These are phyloP conservation scores for Napeogenes inachia DNA, from an alignment of 2,888 invertebrate species.

Conservation along the genomic window DNA sequence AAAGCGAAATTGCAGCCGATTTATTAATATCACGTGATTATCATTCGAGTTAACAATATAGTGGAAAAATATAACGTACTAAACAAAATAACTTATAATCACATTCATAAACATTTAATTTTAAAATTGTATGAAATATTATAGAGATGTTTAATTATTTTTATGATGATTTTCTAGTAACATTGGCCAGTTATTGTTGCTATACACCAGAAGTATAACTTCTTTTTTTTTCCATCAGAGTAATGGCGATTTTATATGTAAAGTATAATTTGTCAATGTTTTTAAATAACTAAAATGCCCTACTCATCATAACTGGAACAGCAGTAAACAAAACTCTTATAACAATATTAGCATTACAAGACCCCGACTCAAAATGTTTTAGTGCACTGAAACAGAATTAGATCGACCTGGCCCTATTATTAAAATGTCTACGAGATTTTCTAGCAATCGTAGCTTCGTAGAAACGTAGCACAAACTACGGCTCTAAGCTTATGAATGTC, in stretches of 20 bases:
- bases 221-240: too few species aligned
- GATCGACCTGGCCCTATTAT: conserved; percentile 7
- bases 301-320: not conserved
- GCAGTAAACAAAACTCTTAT: not conserved
- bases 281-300: too few species aligned
- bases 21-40: conserved; percentile 34
- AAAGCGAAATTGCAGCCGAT: conserved; percentile 27
- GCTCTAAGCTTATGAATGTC: not conserved
- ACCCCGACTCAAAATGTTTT: not conserved
- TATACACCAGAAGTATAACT: too few species aligned
- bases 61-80: conserved; percentile 24
- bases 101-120: conserved; percentile 21
- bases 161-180: too few species aligned
- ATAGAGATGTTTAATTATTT: not conserved
- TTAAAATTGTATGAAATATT: conserved; percentile 1
- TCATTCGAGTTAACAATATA: conserved; percentile 27
- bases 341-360: not conserved
- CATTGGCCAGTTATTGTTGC: too few species aligned
- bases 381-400: conserved; percentile 6
- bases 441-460: conserved; percentile 3
- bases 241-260: too few species aligned
- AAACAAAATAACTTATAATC: conserved; percentile 25
- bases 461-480: not conserved
- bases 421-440: conserved; percentile 4
- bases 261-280: too few species aligned